Evolutionary conservation across 2,888 invertebrate species (phyloP).

Genomic region (Lamellibrachia columna): DNA sequence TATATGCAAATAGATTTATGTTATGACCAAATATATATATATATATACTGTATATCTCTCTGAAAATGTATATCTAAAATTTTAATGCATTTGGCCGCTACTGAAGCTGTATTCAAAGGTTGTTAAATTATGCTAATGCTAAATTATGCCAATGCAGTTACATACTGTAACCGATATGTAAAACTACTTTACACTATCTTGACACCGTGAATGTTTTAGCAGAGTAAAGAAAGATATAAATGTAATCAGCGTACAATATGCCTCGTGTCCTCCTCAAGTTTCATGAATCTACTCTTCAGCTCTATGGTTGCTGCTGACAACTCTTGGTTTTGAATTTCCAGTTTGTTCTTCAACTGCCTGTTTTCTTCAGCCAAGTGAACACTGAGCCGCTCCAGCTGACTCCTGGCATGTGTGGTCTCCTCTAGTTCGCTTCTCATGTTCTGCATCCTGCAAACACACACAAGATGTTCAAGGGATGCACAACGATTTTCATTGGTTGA

Average conservation of each 20-base stretch:
- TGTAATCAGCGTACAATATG: slow-evolving; percentile 48
- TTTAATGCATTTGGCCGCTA: not conserved
- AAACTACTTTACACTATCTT: no score
- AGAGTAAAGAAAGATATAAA: not conserved
- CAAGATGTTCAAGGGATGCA: not conserved
- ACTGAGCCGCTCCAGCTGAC: slow-evolving; percentile 56
- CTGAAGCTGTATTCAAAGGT: not conserved
- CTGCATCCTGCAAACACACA: slow-evolving; percentile 44
- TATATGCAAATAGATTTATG: no score
- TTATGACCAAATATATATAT: no score
- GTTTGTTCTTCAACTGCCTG: slow-evolving; percentile 51
- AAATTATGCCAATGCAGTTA: not conserved
- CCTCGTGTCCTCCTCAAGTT: slow-evolving; percentile 62
- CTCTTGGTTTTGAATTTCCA: slow-evolving; percentile 58
- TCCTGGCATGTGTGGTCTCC: slow-evolving; percentile 55
- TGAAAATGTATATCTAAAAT: not conserved
- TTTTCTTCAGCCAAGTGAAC: slow-evolving; percentile 59
- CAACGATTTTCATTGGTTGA: no score
- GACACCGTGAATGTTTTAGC: no score
- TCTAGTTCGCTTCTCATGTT: slow-evolving; percentile 49
- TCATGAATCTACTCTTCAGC: slow-evolving; percentile 53
- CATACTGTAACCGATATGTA: not conserved
- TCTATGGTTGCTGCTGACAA: slow-evolving; percentile 54
- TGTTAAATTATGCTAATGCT: not conserved
- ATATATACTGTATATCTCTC: no score